Percentiles rank a stretch among this genome's conserved stretches.
These are phyloP conservation scores for Lipophrys pholis DNA, from an alignment of 2,113 vertebrate species.

Conservation along the genomic window DNA sequence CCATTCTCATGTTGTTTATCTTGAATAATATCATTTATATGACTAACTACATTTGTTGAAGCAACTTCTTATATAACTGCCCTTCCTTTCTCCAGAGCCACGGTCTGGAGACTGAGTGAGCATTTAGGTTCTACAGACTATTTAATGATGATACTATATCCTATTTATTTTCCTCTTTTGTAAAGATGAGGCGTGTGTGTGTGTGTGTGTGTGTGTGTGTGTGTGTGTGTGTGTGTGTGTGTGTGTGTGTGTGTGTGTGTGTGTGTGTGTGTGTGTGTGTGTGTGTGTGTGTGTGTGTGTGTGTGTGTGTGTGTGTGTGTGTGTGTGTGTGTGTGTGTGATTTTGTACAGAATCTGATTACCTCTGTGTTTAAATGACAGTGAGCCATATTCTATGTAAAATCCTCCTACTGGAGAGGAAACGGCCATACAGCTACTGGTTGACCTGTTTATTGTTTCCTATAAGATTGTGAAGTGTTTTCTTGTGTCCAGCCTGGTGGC, in stretches of 20 bases:
- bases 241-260: too few relatives aligned
- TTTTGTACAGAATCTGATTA: constrained; percentile 73
- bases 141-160: constrained; percentile 49
- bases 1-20: constrained; percentile 27
- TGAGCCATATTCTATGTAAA: constrained; percentile 75
- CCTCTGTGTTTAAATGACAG: constrained; percentile 71
- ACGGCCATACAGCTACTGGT: constrained; percentile 63
- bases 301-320: background rate
- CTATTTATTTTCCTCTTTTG: constrained; percentile 61
- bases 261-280: background rate
- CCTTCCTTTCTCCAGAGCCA: constrained; percentile 26
- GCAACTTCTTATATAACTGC: constrained; percentile 33
- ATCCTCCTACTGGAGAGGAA: constrained; percentile 52
- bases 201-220: constrained; percentile 16
- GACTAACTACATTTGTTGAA: constrained; percentile 31
- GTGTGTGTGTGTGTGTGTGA: too few relatives aligned
- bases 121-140: background rate
- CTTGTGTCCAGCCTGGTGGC: constrained; percentile 73
- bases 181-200: constrained; percentile 42
- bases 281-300: too few relatives aligned
- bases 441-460: constrained; percentile 30
- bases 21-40: constrained; percentile 35
- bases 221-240: constrained; percentile 5
- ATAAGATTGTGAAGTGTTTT: constrained; percentile 16
- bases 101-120: constrained; percentile 13